Conservation (phyloP, 2,113 vertebrate genomes). For the Hyaena hyaena region DNA sequence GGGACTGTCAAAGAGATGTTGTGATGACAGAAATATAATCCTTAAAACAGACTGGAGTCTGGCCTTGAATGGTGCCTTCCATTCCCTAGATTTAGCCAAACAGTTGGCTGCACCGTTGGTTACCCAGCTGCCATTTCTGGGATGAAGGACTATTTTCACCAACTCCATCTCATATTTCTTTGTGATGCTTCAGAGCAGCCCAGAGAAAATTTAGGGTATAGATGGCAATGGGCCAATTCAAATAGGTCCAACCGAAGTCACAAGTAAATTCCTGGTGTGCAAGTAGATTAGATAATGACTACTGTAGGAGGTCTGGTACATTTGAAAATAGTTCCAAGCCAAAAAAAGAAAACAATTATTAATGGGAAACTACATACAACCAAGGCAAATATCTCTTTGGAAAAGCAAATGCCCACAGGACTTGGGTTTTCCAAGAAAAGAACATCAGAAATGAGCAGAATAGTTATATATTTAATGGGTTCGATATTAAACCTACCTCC, state of each 20-base stretch:
- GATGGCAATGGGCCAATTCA: conserved; percentile 51
- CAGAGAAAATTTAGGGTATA: conserved; percentile 50
- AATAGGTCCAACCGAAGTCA: conserved; percentile 23
- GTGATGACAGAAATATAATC: conserved; percentile 70
- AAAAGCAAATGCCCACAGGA: background rate
- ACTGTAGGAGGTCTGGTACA: background rate
- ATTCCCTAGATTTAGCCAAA: conserved; percentile 56
- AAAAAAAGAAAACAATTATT: background rate
- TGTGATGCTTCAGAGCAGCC: background rate
- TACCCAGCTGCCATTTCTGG: background rate
- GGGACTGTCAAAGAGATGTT: conserved; percentile 50
- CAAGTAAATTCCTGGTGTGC: conserved; percentile 25
- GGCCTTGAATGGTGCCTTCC: conserved; percentile 76
- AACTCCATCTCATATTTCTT: conserved; percentile 57
- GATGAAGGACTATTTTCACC: conserved; percentile 21
- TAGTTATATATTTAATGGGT: background rate
- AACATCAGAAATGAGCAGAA: background rate
- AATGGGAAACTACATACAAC: background rate
- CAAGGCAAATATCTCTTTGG: background rate
- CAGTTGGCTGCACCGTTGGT: background rate
- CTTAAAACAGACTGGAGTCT: conserved; percentile 52
- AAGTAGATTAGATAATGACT: conserved; percentile 43
- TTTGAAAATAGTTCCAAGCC: conserved; percentile 1
- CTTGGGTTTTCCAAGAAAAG: background rate
- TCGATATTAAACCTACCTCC: conserved; percentile 47